Base-by-base conservation (phyloP, 2,113 vertebrate species). In the Myotis yumanensis region DNA sequence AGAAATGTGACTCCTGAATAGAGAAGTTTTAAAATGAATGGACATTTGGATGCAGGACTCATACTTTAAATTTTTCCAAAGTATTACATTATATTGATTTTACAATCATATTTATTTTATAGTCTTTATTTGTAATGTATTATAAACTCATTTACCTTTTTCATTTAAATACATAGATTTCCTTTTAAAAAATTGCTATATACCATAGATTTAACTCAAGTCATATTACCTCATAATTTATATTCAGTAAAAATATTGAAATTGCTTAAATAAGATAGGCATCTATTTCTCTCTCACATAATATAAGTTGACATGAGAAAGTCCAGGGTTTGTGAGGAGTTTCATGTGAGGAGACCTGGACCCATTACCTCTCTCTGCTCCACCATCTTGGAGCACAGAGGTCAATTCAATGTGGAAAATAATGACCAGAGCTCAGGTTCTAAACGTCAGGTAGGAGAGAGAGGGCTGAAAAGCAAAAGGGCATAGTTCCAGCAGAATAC, bases 101-200 rank as follows among this genome's bases (percentile, higher is more conserved):
- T 80, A 93, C 35, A 14, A 90, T 73, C 64, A 73, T 86, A 54
- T 48, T 84, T 93, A 35, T 40, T 68, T 81, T 95, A 11, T 51
- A 73, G 16, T 80, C 11, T 68, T 76, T 32, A 84, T 83, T 83
- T 66, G 5, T 37, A 91, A 89, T 10, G 22, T 66, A n/a, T 15
- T 37, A 35, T 35, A 77, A 5, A 48, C 80, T 37, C 64, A 57
- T 20, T 69, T 43, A 48, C 32, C 76, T 73, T 85, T 22, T 30
- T 32, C 11, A 52, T 40, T 72, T 62, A 79, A 25, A 54, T 66
- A 46, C 2, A 23, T 40, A 20, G 20, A n/a, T 54, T 86, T 72
- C 9, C 11, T 32, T 71, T 71, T 62, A 40, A 17, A 79, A 66
- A 85, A 79, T 4, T 80, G 18, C n/a, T 54, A 11, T 23, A 40